Percentiles rank a stretch among this genome's conserved stretches.
Conservation (phyloP, 2,113 vertebrate species). For the Acanthochromis polyacanthus region DNA sequence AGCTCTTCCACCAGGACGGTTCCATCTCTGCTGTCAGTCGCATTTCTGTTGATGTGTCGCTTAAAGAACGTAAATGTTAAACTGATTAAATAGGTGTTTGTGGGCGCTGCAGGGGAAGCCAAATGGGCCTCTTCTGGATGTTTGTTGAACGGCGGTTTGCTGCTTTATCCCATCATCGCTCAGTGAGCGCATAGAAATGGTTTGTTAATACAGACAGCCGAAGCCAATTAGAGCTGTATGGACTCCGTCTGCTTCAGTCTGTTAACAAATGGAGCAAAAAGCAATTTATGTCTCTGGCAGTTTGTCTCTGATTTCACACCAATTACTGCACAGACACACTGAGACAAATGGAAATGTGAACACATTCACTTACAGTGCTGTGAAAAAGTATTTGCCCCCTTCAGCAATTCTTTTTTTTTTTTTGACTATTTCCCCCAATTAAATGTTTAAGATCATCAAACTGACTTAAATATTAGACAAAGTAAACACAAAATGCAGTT, state of each 20-base stretch:
- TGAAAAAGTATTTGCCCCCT: too few relatives aligned
- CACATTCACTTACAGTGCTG: too few relatives aligned
- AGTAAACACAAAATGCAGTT: too few relatives aligned
- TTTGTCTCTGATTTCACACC: constrained; percentile 17
- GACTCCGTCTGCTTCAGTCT: constrained; percentile 24
- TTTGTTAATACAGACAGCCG: constrained; percentile 16
- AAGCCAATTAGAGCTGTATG: constrained; percentile 13
- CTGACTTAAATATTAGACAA: too few relatives aligned
- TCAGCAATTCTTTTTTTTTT: too few relatives aligned
- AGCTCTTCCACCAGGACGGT: neutral
- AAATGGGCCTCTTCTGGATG: constrained; percentile 29
- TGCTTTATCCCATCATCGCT: constrained; percentile 25
- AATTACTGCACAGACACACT: neutral
- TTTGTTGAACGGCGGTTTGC: constrained; percentile 28
- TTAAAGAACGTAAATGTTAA: constrained; percentile 38
- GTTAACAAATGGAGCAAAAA: constrained; percentile 27
- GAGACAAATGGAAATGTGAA: neutral
- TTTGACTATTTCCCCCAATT: too few relatives aligned
- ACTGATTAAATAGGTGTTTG: constrained; percentile 35
- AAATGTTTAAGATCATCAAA: too few relatives aligned
- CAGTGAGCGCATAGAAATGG: constrained; percentile 45
- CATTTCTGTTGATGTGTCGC: neutral
- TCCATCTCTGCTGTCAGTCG: neutral
- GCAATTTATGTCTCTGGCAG: neutral
- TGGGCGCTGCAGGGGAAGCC: constrained; percentile 11